Conservation (phyloP, 1,140 invertebrate genomes). For the Eupeodes corollae region DNA sequence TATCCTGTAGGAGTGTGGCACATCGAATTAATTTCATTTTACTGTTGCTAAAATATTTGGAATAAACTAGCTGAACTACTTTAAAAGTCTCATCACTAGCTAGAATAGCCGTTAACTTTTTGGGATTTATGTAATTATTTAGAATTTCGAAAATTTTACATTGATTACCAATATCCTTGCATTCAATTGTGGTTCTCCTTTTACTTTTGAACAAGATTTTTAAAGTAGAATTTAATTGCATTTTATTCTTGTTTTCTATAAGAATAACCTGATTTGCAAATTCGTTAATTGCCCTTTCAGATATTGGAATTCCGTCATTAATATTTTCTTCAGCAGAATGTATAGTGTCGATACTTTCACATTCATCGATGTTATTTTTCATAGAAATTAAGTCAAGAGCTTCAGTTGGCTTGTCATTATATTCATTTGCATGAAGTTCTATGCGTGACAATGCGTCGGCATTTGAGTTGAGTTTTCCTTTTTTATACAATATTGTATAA, state of each 20-base stretch:
- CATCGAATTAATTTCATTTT: slow-evolving; percentile 19
- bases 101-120: slow-evolving; percentile 8
- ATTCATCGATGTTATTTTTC: neutral
- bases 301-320: slow-evolving; percentile 6
- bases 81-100: slow-evolving; percentile 10
- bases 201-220: slow-evolving; percentile 8
- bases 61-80: slow-evolving; percentile 4
- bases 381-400: too few relatives aligned
- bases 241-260: too few relatives aligned
- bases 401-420: neutral
- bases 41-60: slow-evolving; percentile 12
- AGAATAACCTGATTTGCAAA: too few relatives aligned
- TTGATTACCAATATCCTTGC: slow-evolving; percentile 1
- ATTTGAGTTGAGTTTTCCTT: slow-evolving; percentile 25
- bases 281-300: slow-evolving; percentile 10
- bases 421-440: neutral
- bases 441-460: slow-evolving; percentile 21
- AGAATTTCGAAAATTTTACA: too few relatives aligned
- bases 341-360: neutral
- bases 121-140: slow-evolving; percentile 10
- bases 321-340: slow-evolving; percentile 3
- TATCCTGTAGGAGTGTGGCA: slow-evolving; percentile 12
- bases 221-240: too few relatives aligned
- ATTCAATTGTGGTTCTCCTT: slow-evolving; percentile 5
- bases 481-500: slow-evolving; percentile 33